Evolutionary conservation across 2,888 invertebrate species (phyloP).

Genomic region (Idaea aversata): DNA sequence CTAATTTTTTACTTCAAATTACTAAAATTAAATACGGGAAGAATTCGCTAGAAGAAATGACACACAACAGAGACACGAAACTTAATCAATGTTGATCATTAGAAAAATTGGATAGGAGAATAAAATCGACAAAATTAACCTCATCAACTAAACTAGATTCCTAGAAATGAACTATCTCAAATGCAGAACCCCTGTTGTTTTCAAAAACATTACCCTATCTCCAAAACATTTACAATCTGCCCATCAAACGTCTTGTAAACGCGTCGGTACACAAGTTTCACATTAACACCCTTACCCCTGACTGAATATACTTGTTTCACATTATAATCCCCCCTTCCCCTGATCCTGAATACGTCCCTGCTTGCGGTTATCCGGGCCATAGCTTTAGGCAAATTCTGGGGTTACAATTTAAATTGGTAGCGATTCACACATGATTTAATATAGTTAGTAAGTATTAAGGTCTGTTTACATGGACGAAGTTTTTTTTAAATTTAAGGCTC

Average conservation of each 20-base stretch:
- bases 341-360: neutral
- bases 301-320: neutral
- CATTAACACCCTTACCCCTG: neutral
- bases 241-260: neutral
- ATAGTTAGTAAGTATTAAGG: neutral
- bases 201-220: neutral
- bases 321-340: neutral
- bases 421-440: conserved; percentile 20
- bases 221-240: neutral
- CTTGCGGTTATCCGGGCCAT: conserved; percentile 7
- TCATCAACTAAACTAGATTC: neutral
- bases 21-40: too few relatives aligned
- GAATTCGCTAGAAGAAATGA: too few relatives aligned
- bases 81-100: too few relatives aligned
- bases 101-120: too few relatives aligned
- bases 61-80: too few relatives aligned
- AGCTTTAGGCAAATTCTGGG: conserved; percentile 15
- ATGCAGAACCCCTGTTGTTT: neutral
- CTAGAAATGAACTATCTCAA: neutral
- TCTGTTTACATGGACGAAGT: neutral
- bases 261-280: neutral
- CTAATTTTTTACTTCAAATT: too few relatives aligned
- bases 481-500: neutral
- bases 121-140: neutral
- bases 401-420: conserved; percentile 14